Conservation (phyloP, 2,888 invertebrate genomes). For the Habrosyne pyritoides region DNA sequence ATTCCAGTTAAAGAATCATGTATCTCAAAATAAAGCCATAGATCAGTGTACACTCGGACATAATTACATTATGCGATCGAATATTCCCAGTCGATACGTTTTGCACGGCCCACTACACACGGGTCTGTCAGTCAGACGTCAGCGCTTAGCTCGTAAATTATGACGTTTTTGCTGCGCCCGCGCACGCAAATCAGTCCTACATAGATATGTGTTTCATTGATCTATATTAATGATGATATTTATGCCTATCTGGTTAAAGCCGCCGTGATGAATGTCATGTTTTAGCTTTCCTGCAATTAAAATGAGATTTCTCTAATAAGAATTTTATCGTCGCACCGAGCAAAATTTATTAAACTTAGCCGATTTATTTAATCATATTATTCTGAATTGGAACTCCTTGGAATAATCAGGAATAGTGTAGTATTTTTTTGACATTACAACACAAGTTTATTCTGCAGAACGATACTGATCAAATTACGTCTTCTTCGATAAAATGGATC, state of each 20-base stretch:
- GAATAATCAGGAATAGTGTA: too few species aligned
- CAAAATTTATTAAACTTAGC: too few species aligned
- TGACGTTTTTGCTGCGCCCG: slow-evolving; percentile 63
- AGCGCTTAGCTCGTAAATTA: slow-evolving; percentile 56
- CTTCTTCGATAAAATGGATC: too few species aligned
- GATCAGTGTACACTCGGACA: not conserved
- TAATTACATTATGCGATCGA: slow-evolving; percentile 2
- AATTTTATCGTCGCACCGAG: too few species aligned
- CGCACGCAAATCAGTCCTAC: slow-evolving; percentile 63
- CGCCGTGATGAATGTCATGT: not conserved
- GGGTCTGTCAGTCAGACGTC: slow-evolving; percentile 63
- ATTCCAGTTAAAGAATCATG: not conserved
- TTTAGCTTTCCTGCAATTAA: not conserved
- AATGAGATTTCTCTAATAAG: too few species aligned
- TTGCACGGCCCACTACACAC: slow-evolving; percentile 39
- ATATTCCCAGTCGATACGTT: not conserved
- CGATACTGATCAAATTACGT: too few species aligned
- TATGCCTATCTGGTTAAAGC: not conserved
- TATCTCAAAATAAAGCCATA: not conserved
- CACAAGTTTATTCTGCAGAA: too few species aligned
- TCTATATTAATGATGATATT: not conserved
- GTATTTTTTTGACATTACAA: too few species aligned
- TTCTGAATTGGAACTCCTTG: too few species aligned
- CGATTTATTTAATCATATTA: too few species aligned
- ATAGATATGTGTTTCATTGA: slow-evolving; percentile 17